These are phyloP conservation scores for Paracentrotus lividus DNA, from an alignment of 53 echinoderm and acorn worm species.

Conservation along the genomic window DNA sequence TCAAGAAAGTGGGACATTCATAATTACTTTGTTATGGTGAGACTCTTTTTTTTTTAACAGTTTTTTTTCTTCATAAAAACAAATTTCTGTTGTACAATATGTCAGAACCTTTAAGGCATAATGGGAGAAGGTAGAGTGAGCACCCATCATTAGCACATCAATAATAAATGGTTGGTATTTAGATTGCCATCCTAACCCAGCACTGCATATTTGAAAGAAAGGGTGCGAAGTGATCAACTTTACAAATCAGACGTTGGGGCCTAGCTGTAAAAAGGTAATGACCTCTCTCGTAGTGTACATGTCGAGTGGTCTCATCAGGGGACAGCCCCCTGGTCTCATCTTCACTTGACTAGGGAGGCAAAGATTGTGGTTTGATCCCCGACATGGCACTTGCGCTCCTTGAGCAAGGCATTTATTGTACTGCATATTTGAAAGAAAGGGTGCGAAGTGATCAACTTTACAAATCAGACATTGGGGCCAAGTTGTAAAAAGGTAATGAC, in stretches of 20 bases:
- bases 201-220: not conserved
- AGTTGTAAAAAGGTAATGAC: not conserved
- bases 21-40: no score
- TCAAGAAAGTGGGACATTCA: no score
- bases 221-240: conserved; percentile 39
- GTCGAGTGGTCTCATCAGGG: not conserved
- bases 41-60: not conserved
- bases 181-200: not conserved
- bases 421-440: not conserved
- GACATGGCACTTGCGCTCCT: no score
- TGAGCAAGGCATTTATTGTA: no score
- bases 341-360: no score
- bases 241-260: not conserved
- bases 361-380: no score
- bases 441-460: conserved; percentile 42
- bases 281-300: not conserved
- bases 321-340: not conserved
- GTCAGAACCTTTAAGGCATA: not conserved
- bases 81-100: no score
- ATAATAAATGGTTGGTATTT: conserved; percentile 41
- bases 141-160: not conserved
- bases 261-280: not conserved
- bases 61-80: not conserved
- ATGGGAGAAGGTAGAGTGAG: not conserved
- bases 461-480: not conserved